phyloP scores from a whole-genome alignment of 1,140 invertebrate genomes.

The Rhysida immarginata region DNA sequence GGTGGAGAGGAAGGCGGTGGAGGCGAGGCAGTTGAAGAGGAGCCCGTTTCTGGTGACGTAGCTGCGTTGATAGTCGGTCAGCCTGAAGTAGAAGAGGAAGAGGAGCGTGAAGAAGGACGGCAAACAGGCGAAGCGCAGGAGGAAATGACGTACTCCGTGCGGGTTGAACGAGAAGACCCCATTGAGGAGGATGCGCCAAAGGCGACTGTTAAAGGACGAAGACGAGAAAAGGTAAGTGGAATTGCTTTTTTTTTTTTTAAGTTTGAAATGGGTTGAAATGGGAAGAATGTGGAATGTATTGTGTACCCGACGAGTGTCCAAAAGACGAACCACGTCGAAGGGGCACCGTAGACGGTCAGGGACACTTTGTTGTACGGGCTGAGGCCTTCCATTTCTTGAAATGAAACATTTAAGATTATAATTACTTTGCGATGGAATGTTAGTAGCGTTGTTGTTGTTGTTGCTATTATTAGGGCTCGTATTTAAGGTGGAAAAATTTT shows the following conservation, averaged over 20 bases:
- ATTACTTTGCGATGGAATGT: no score
- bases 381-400: slow-evolving; percentile 10
- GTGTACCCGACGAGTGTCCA: no score
- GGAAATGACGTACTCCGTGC: slow-evolving; percentile 52
- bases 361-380: slow-evolving; percentile 39
- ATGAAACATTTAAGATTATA: no score
- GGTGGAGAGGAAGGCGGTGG: slow-evolving; percentile 54
- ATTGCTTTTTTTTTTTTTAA: no score
- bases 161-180: slow-evolving; percentile 42
- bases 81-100: slow-evolving; percentile 56
- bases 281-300: no score
- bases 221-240: no score
- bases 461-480: no score
- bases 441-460: no score
- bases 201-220: slow-evolving; percentile 44
- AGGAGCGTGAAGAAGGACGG: slow-evolving; percentile 60
- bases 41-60: slow-evolving; percentile 62
- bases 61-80: slow-evolving; percentile 50
- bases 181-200: slow-evolving; percentile 31
- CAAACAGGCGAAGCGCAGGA: slow-evolving; percentile 51
- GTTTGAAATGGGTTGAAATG: no score
- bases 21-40: slow-evolving; percentile 59
- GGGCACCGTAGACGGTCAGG: slow-evolving; percentile 49
- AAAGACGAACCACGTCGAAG: slow-evolving; percentile 51
- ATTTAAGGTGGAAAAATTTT: no score